These are phyloP conservation scores for Zaprionus africanus DNA, from an alignment of 1,140 invertebrate genomes.

Conservation along the genomic window DNA sequence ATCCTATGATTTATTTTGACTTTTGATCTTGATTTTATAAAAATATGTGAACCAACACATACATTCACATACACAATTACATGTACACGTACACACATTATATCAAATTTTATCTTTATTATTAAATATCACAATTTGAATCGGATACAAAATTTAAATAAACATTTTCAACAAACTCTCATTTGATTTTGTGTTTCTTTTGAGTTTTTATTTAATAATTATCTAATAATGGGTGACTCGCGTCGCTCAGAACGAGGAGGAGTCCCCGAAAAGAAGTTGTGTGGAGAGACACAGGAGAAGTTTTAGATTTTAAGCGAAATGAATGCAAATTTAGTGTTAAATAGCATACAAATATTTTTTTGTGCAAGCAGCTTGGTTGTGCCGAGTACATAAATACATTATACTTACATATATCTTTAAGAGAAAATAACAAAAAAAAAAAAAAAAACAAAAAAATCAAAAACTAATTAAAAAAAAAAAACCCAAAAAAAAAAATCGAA, in stretches of 20 bases:
- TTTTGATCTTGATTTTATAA: slow-evolving; percentile 10
- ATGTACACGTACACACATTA: slow-evolving; percentile 6
- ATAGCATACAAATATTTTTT: slow-evolving; percentile 30
- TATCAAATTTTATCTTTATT: slow-evolving; percentile 39
- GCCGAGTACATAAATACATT: slow-evolving; percentile 54
- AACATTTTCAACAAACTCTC: slow-evolving; percentile 42
- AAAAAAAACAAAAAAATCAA: slow-evolving; percentile 23
- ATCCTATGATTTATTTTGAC: slow-evolving; percentile 14
- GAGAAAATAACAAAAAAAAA: slow-evolving; percentile 18
- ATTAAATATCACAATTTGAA: slow-evolving; percentile 32
- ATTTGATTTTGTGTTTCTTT: slow-evolving; percentile 37
- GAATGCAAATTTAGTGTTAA: slow-evolving; percentile 23
- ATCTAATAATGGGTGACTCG: not conserved
- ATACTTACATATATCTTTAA: slow-evolving; percentile 43
- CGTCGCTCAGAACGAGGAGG: not conserved
- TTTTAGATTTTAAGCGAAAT: not conserved
- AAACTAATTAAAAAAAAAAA: slow-evolving; percentile 16
- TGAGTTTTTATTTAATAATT: slow-evolving; percentile 31
- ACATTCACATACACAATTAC: not conserved
- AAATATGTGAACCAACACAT: slow-evolving; percentile 15
- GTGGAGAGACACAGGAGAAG: not conserved
- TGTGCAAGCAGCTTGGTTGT: slow-evolving; percentile 71
- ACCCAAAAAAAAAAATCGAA: slow-evolving; percentile 3
- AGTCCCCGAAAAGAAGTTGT: not conserved
- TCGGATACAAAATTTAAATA: slow-evolving; percentile 33